A percentile compares a stretch with the other conserved stretches of the same genome.
phyloP scores from a whole-genome alignment of 2,113 vertebrate species.

The Rhabdomys dilectus region DNA sequence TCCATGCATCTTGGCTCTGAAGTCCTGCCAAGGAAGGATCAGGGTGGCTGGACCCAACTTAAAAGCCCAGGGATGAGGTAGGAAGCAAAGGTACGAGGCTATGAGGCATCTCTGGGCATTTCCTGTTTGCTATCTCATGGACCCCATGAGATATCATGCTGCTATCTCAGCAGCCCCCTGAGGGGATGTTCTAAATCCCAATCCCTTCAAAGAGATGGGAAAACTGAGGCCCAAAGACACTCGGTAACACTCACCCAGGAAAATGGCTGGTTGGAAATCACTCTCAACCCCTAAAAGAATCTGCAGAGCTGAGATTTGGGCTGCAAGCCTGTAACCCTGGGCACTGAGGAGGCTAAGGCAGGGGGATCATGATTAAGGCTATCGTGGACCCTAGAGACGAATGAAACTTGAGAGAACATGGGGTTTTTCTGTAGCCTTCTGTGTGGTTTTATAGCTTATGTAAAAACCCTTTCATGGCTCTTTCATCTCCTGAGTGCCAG shows the following conservation, averaged over 20 bases:
- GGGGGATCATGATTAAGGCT: background rate
- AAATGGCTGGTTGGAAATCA: background rate
- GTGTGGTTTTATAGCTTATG: background rate
- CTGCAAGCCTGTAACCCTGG: background rate
- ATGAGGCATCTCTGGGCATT: accelerated
- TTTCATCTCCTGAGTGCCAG: background rate
- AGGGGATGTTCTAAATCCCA: no score
- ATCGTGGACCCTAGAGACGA: background rate
- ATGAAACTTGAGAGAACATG: background rate
- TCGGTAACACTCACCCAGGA: background rate
- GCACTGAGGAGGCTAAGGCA: background rate
- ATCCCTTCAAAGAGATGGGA: background rate
- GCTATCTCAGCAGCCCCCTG: accelerated
- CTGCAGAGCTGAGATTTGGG: background rate
- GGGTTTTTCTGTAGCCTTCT: background rate
- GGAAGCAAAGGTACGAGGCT: background rate
- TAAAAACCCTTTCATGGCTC: background rate
- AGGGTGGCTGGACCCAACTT: background rate
- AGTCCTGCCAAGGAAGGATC: conserved; percentile 76
- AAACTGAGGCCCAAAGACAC: background rate
- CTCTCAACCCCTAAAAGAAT: background rate
- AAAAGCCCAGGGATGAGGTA: background rate
- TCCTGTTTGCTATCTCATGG: background rate
- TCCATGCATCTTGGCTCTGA: conserved; percentile 79
- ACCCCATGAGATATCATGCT: no score